Base-by-base conservation (phyloP, 2,797 vertebrate species). In the Neomorphus geoffroyi region DNA sequence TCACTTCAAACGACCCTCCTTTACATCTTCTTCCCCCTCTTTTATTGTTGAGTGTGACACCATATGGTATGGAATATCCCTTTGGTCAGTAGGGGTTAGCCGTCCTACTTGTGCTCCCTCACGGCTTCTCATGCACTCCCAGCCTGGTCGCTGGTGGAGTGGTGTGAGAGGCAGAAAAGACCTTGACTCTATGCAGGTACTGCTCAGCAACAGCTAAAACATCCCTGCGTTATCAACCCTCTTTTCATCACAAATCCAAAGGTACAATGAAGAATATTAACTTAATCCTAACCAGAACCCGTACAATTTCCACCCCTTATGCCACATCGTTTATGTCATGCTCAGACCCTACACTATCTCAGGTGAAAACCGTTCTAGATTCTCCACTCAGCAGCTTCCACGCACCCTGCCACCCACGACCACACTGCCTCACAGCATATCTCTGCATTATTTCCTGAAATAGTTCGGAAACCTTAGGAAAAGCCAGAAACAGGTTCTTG, bases 1-100 rank as follows among this genome's bases (percentile, higher is more conserved):
- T 45, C 3, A 21, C 13, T 53, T 5, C 0, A 0, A 79, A 72
- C 1, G 1, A 33, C 5, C 8, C 8, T 17, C 7, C 9, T 19
- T 51, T 51, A 18, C 9, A 70, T 10, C 65, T 80, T 23, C 32
- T 62, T 51, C 30, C 2, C 27, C 9, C 26, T 23, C 2, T 54
- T 64, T 66, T 15, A 11, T 32, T 5, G 28, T 14, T 60, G n/a
- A 78, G 24, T 9, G 17, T 3, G 16, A 8, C 0, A 0, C 18
- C 23, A 21, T 6, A 16, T 0, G 7, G 7, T n/a, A 4, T 11
- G n/a, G 9, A 6, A 30, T 26, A 48, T 19, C 6, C 13, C 32
- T 82, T 37, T 46, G 5, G 13, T 41, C n/a, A 58, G 2, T 3
- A 58, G 12, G 2, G 10, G 14, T 72, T 32, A 61, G 9, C 13